phyloP scores from a whole-genome alignment of 2,113 vertebrate species.

The Mastomys natalensis region DNA sequence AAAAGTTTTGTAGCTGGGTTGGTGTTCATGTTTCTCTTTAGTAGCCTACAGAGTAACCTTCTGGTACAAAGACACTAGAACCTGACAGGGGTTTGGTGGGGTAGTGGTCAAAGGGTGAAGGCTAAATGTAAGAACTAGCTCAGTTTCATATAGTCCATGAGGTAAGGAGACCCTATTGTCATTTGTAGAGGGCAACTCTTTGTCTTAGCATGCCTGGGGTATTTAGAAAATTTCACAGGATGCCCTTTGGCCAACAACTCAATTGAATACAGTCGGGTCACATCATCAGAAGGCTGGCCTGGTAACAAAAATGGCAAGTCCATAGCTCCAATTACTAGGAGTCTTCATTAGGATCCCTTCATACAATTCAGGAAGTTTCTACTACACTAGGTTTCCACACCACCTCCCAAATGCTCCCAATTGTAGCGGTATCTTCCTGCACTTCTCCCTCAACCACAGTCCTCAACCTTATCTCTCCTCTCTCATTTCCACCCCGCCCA shows the following conservation, averaged over 20 bases:
- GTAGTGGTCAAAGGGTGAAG: neutral
- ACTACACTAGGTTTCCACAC: neutral
- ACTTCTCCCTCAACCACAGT: neutral
- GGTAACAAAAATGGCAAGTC: neutral
- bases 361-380: neutral
- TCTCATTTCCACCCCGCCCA: neutral
- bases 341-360: neutral
- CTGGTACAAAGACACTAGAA: neutral
- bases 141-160: neutral
- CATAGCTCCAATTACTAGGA: neutral
- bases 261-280: neutral
- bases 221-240: neutral
- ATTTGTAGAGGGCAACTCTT: neutral
- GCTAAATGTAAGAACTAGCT: neutral
- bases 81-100: fast-evolving
- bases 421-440: neutral
- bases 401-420: neutral
- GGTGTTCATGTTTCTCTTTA: neutral
- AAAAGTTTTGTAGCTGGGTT: neutral
- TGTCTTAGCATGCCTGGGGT: neutral
- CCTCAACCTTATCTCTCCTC: neutral
- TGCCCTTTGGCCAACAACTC: neutral
- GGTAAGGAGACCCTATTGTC: neutral
- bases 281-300: neutral
- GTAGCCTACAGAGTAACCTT: neutral